Conservation (phyloP, 2,113 vertebrate genomes). For the Rhinopomastus cyanomelas region DNA sequence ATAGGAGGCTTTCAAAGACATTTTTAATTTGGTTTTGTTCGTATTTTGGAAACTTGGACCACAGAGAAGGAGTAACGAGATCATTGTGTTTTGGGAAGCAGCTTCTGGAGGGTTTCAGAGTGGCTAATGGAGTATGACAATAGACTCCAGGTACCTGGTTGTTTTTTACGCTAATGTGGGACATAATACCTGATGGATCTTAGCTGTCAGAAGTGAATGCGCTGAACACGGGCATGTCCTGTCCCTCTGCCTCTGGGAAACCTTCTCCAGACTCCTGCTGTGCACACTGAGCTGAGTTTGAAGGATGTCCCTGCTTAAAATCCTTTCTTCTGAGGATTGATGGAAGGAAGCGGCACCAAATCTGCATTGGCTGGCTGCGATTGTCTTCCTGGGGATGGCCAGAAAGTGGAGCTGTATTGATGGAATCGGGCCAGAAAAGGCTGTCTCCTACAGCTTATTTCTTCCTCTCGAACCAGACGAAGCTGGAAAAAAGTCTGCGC, state of each 20-base stretch:
- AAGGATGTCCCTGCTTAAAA: not conserved
- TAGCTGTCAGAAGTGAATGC: not conserved
- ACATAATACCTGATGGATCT: not conserved
- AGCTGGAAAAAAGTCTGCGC: not conserved
- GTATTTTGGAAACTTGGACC: not conserved
- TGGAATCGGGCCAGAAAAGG: not conserved
- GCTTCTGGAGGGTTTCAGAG: not conserved
- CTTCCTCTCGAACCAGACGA: not conserved
- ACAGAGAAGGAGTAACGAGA: not conserved
- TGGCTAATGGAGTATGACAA: not conserved
- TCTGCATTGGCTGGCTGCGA: not conserved
- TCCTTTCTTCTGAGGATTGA: not conserved
- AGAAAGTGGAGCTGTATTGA: not conserved
- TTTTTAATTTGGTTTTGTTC: not conserved
- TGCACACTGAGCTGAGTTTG: not conserved
- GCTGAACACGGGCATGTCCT: not conserved
- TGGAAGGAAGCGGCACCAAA: not conserved
- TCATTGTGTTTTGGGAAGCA: not conserved
- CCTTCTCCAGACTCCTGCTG: not conserved
- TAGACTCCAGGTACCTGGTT: not conserved
- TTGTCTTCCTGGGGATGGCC: not conserved
- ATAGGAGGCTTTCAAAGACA: too few relatives aligned
- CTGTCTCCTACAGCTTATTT: slow-evolving; percentile 5
- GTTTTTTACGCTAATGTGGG: not conserved
- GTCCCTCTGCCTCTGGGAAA: not conserved